phyloP scores from a whole-genome alignment of 2,797 vertebrate species.

The Melanotaenia nigrans region DNA sequence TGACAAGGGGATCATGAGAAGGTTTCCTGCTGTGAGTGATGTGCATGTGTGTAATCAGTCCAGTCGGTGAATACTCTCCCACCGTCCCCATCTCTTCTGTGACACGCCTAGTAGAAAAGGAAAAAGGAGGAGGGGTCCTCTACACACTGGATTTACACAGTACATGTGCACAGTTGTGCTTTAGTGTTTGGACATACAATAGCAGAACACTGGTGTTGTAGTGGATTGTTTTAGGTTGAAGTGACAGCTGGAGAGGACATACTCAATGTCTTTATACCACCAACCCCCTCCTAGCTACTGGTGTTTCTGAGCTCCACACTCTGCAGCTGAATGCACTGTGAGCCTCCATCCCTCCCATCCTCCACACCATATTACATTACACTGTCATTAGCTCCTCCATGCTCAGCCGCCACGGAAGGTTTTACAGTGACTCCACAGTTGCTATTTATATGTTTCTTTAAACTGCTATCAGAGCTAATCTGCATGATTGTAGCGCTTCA shows the following conservation, averaged over 20 bases:
- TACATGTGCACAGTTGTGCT: slow-evolving; percentile 32
- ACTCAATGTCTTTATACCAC: slow-evolving; percentile 51
- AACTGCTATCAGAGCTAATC: slow-evolving; percentile 14
- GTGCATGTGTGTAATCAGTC: slow-evolving; percentile 50
- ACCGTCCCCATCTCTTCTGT: not conserved
- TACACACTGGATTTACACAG: slow-evolving; percentile 40
- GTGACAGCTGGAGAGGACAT: slow-evolving; percentile 66
- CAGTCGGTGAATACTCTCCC: slow-evolving; percentile 17
- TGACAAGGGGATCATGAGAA: slow-evolving; percentile 34
- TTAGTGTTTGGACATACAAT: slow-evolving; percentile 26
- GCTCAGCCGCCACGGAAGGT: slow-evolving; percentile 31
- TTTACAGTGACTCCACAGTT: slow-evolving; percentile 40
- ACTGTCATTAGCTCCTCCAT: slow-evolving; percentile 53
- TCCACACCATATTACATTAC: slow-evolving; percentile 60
- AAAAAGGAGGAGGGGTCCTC: slow-evolving; percentile 33
- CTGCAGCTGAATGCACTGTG: slow-evolving; percentile 57
- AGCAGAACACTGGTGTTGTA: slow-evolving; percentile 36
- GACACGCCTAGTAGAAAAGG: slow-evolving; percentile 21
- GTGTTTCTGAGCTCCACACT: slow-evolving; percentile 29
- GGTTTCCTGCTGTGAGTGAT: slow-evolving; percentile 51
- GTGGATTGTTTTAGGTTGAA: slow-evolving; percentile 57
- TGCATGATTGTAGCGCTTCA: slow-evolving; percentile 27
- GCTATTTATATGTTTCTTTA: slow-evolving; percentile 55
- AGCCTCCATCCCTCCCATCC: slow-evolving; percentile 37
- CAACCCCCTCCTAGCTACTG: slow-evolving; percentile 15